Percentiles rank a stretch among this genome's conserved stretches.
These are phyloP conservation scores for Drosophila sp. DNA, from an alignment of 1,140 invertebrate genomes.

Conservation along the genomic window DNA sequence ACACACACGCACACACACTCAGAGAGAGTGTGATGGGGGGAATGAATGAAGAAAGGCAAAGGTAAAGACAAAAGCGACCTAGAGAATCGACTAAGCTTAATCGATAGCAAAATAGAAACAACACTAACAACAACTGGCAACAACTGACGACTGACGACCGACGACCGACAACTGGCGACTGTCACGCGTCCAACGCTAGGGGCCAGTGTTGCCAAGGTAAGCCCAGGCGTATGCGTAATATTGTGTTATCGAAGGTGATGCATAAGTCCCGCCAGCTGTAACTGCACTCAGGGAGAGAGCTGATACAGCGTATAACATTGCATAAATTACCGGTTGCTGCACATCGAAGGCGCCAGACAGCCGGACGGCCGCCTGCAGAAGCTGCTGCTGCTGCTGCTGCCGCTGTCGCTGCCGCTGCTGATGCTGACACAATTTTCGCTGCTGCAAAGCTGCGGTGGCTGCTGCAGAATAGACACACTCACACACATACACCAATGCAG, in stretches of 20 bases:
- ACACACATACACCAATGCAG: constrained; percentile 3
- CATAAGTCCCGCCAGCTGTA: constrained; percentile 30
- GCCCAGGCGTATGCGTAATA: constrained; percentile 65
- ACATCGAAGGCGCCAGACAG: constrained; percentile 69
- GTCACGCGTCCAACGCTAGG: constrained; percentile 56
- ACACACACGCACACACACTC: constrained; percentile 11
- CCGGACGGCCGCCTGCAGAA: constrained; percentile 59
- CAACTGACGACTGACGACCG: too few species aligned
- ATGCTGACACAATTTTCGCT: constrained; percentile 73
- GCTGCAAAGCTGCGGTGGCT: constrained; percentile 68
- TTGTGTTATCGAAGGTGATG: constrained; percentile 28
- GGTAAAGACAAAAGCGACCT: constrained; percentile 51
- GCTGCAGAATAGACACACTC: constrained; percentile 51
- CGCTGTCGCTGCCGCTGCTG: constrained; percentile 37
- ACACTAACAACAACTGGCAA: constrained; percentile 26
- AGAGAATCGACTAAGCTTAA: constrained; percentile 62
- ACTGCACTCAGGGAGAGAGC: constrained; percentile 21
- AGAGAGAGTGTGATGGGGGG: too few species aligned
- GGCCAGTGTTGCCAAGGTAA: constrained; percentile 68
- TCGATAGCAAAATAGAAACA: constrained; percentile 61
- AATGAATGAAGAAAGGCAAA: constrained; percentile 10
- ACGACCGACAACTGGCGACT: constrained; percentile 70
- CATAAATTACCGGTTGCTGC: constrained; percentile 70
- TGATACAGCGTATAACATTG: constrained; percentile 3
- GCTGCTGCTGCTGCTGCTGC: constrained; percentile 29